Percentiles rank a stretch among this genome's conserved stretches.
phyloP scores from a whole-genome alignment of 2,113 vertebrate species.

The Lampris incognitus region DNA sequence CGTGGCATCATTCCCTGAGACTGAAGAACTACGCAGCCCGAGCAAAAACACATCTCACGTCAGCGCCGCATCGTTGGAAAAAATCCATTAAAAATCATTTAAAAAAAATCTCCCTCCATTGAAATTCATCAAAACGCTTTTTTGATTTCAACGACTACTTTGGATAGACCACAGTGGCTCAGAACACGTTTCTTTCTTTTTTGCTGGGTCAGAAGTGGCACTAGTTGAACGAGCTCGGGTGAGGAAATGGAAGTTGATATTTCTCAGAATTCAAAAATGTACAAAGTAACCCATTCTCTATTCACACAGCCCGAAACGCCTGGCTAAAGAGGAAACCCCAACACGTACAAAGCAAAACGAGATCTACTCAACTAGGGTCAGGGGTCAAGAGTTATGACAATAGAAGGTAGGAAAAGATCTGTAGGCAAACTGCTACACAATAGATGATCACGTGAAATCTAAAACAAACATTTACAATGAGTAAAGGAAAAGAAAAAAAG shows the following conservation, averaged over 20 bases:
- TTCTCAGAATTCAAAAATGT: conserved; percentile 15
- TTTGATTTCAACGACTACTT: conserved; percentile 60
- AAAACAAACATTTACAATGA: conserved; percentile 76
- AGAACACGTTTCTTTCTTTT: conserved; percentile 62
- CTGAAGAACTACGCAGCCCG: conserved; percentile 70
- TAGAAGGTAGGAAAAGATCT: conserved; percentile 42
- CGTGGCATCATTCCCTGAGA: conserved; percentile 83
- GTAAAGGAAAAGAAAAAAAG: conserved; percentile 28
- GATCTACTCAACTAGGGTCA: conserved; percentile 39
- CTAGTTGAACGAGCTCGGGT: conserved; percentile 54
- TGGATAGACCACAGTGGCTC: conserved; percentile 75
- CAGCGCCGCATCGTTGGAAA: conserved; percentile 36
- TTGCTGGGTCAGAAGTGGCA: conserved; percentile 67
- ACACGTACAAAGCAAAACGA: conserved; percentile 47
- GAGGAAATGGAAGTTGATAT: conserved; percentile 44
- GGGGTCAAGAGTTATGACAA: neutral
- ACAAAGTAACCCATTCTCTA: conserved; percentile 56
- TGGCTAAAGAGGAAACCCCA: conserved; percentile 48
- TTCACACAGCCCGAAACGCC: conserved; percentile 46
- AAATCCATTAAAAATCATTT: neutral
- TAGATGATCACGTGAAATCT: conserved; percentile 64
- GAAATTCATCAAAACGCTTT: conserved; percentile 45
- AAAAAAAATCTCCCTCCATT: conserved; percentile 23
- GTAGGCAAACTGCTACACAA: conserved; percentile 66
- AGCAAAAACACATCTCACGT: conserved; percentile 56